Percentiles rank a stretch among this genome's conserved stretches.
These are phyloP conservation scores for Rhizomys pruinosus DNA, from an alignment of 2,113 vertebrate genomes.

Conservation along the genomic window DNA sequence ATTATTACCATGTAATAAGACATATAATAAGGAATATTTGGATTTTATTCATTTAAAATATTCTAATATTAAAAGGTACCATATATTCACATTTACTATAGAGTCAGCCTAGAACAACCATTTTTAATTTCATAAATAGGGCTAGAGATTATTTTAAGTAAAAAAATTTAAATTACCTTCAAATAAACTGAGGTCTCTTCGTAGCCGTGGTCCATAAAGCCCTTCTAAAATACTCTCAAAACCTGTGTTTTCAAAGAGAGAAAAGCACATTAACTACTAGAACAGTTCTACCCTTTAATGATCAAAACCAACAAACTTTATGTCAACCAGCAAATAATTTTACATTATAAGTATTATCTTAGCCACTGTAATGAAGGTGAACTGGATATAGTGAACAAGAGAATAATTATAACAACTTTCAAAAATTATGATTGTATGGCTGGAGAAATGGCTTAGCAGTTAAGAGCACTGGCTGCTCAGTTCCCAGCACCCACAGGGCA, in stretches of 20 bases:
- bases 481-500: too few relatives aligned
- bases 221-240: slow-evolving; percentile 99
- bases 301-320: neutral
- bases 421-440: too few relatives aligned
- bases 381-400: neutral
- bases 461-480: too few relatives aligned
- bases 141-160: slow-evolving; percentile 28
- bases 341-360: neutral
- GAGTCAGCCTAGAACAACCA: neutral
- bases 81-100: slow-evolving; percentile 44
- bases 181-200: slow-evolving; percentile 99
- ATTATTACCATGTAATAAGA: neutral
- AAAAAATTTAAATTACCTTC: slow-evolving; percentile 90
- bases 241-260: slow-evolving; percentile 88
- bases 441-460: too few relatives aligned
- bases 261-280: slow-evolving; percentile 69
- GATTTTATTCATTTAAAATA: slow-evolving; percentile 43
- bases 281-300: slow-evolving; percentile 44
- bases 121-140: slow-evolving; percentile 58
- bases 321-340: slow-evolving; percentile 44
- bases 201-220: slow-evolving; percentile 97
- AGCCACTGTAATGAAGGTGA: slow-evolving; percentile 36
- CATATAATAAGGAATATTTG: neutral
- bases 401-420: too few relatives aligned
- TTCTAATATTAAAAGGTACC: slow-evolving; percentile 15